Evolutionary conservation across 2,113 vertebrate species (phyloP).

Genomic region (Oriolus oriolus): DNA sequence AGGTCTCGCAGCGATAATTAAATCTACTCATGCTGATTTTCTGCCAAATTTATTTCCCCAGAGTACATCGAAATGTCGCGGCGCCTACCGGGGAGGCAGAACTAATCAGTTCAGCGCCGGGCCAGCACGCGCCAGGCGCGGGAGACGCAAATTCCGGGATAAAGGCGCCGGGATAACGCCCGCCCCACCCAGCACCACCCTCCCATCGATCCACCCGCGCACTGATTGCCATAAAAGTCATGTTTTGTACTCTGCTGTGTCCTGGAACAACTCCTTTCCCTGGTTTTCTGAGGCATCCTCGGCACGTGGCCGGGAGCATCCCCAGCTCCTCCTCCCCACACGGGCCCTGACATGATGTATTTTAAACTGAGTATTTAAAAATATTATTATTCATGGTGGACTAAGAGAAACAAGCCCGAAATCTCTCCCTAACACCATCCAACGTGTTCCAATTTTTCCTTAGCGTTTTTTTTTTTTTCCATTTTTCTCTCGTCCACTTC

Average conservation of each 20-base stretch:
- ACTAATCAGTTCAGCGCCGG: constrained; percentile 81
- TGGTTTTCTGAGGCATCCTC: not conserved
- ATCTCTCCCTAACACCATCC: fast-evolving
- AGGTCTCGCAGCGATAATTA: constrained; percentile 96
- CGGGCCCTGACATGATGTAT: fast-evolving
- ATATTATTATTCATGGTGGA: fast-evolving
- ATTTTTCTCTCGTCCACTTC: not conserved
- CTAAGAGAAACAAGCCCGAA: fast-evolving
- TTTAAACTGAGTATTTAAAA: not conserved
- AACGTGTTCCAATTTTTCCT: fast-evolving
- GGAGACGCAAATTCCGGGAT: constrained; percentile 65
- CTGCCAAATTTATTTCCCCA: constrained; percentile 99
- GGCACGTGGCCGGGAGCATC: not conserved
- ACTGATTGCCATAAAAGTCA: not conserved
- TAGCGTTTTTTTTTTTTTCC: fast-evolving
- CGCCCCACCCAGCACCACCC: not conserved
- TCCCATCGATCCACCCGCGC: not conserved
- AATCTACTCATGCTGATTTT: constrained; percentile 98
- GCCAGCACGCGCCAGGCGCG: constrained; percentile 59
- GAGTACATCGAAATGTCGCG: constrained; percentile 85
- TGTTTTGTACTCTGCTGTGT: fast-evolving
- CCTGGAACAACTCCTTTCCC: not conserved
- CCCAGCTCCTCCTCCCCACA: not conserved
- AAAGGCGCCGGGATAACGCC: not conserved
- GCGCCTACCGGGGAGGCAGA: constrained; percentile 86